Evolutionary conservation across 2,797 vertebrate genomes (phyloP).

Genomic region (Holocentrus rufus): DNA sequence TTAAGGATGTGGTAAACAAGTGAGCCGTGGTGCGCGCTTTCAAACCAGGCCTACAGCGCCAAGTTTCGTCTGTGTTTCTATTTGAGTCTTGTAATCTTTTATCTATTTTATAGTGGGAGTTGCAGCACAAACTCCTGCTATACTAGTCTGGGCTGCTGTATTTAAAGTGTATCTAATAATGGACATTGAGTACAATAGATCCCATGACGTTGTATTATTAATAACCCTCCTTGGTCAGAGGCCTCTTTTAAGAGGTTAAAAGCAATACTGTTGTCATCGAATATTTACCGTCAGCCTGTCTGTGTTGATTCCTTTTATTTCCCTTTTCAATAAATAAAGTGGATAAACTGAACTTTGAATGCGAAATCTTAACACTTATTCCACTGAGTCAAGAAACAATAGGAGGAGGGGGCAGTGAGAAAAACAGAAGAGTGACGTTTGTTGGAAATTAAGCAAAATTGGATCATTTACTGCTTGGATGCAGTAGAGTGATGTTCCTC

Average conservation of each 20-base stretch:
- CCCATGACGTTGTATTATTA: conserved; percentile 73
- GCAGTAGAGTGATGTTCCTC: conserved; percentile 83
- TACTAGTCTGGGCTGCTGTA: conserved; percentile 57
- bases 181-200: conserved; percentile 67
- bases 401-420: conserved; percentile 60
- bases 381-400: conserved; percentile 49
- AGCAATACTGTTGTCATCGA: conserved; percentile 71
- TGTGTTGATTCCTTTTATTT: conserved; percentile 68
- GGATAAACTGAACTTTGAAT: conserved; percentile 31
- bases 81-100: conserved; percentile 50
- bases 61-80: conserved; percentile 50
- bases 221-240: conserved; percentile 66
- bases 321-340: conserved; percentile 72
- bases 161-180: conserved; percentile 73
- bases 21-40: conserved; percentile 7
- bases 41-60: conserved; percentile 19
- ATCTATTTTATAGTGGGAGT: conserved; percentile 60
- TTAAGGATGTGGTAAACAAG: conserved; percentile 45
- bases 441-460: conserved; percentile 83
- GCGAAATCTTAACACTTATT: conserved; percentile 52
- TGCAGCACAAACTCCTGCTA: conserved; percentile 36
- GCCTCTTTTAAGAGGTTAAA: conserved; percentile 72
- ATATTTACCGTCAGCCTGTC: conserved; percentile 71
- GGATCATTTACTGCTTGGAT: conserved; percentile 87
- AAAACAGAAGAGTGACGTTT: conserved; percentile 64